phyloP scores from a whole-genome alignment of 2,888 invertebrate species.

The Pollenia angustigena region DNA sequence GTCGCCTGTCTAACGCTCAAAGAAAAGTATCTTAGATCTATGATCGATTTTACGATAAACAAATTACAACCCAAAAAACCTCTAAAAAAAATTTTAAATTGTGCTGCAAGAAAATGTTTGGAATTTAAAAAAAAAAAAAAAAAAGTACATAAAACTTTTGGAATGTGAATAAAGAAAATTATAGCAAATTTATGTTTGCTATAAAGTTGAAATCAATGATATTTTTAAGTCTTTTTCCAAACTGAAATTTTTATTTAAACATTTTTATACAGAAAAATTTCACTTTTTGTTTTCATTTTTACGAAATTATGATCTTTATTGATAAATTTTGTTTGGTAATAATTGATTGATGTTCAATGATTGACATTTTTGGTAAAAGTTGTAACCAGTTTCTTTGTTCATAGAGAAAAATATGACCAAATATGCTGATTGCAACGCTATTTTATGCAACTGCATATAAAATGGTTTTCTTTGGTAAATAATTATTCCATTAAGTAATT shows the following conservation, averaged over 20 bases:
- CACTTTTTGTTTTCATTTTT: constrained; percentile 5
- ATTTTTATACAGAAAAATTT: constrained; percentile 17
- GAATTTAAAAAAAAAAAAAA: not conserved
- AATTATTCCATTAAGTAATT: constrained; percentile 50
- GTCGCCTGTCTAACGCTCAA: constrained; percentile 5
- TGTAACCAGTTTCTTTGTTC: constrained; percentile 3
- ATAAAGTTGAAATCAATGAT: not conserved
- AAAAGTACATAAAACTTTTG: constrained; percentile 4
- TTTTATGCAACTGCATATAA: constrained; percentile 18
- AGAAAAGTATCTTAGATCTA: constrained; percentile 12
- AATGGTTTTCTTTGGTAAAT: constrained; percentile 2
- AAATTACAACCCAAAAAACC: constrained; percentile 26
- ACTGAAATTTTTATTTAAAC: constrained; percentile 9
- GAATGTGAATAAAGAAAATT: constrained; percentile 12
- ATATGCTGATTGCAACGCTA: constrained; percentile 19
- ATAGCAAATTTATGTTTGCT: constrained; percentile 11
- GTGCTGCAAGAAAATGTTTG: not conserved
- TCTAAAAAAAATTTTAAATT: constrained; percentile 6
- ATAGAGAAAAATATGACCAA: constrained; percentile 5
- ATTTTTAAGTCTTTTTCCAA: not conserved
- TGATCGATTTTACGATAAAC: not conserved
- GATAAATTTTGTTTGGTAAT: not conserved
- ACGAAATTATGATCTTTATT: not conserved
- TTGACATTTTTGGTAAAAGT: constrained; percentile 64
- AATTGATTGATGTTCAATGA: constrained; percentile 45